phyloP scores from a whole-genome alignment of 2,888 invertebrate species.

The Folsomia manolachei region DNA sequence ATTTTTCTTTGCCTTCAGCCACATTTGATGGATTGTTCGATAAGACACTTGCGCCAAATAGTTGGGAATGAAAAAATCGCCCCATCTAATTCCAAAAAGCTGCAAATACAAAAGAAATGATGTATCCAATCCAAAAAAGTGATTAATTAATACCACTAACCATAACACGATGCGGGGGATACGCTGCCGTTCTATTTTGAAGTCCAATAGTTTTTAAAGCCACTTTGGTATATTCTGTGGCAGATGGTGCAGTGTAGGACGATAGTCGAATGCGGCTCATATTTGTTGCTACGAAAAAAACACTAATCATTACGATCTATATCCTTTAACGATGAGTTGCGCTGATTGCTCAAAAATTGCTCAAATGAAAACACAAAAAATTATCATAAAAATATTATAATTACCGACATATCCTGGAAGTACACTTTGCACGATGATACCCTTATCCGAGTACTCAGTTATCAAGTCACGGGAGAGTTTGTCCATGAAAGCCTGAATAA shows the following conservation, averaged over 20 bases:
- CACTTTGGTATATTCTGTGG: constrained; percentile 68
- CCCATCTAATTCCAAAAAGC: constrained; percentile 50
- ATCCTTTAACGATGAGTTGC: no score
- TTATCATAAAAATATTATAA: no score
- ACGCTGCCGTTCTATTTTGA: constrained; percentile 69
- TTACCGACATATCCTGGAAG: constrained; percentile 84
- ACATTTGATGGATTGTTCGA: constrained; percentile 49
- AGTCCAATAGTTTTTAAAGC: constrained; percentile 71
- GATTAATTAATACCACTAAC: constrained; percentile 52
- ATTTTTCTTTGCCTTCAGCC: constrained; percentile 50
- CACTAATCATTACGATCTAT: no score
- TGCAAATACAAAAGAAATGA: no score
- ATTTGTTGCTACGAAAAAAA: no score
- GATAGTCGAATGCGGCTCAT: constrained; percentile 77
- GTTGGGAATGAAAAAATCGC: constrained; percentile 49
- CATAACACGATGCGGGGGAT: constrained; percentile 68
- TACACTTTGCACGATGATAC: constrained; percentile 76
- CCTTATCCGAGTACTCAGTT: constrained; percentile 69
- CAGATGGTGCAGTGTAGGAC: constrained; percentile 71
- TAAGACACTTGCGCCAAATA: constrained; percentile 48
- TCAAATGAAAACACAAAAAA: no score
- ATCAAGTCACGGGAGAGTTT: constrained; percentile 75
- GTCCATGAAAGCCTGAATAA: constrained; percentile 69
- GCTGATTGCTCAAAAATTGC: no score
- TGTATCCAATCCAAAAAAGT: no score